Percentiles rank a stretch among this genome's conserved stretches.
These are phyloP conservation scores for Osmoderma eremita DNA, from an alignment of 2,888 invertebrate genomes.

Conservation along the genomic window DNA sequence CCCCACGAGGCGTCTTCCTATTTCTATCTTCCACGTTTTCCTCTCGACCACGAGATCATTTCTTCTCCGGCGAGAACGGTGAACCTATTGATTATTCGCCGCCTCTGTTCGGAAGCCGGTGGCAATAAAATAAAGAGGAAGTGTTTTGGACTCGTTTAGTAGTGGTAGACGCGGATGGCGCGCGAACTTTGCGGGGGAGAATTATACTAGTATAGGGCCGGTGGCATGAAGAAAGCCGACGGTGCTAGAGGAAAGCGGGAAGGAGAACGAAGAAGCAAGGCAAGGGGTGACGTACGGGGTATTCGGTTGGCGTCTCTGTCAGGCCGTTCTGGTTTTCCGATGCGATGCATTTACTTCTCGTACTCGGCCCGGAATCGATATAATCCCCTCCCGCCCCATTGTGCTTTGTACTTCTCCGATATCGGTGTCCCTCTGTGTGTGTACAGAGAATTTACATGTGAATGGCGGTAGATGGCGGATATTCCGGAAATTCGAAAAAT, in stretches of 20 bases:
- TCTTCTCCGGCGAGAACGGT: conserved; percentile 11
- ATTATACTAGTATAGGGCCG: not conserved
- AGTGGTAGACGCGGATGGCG: conserved; percentile 18
- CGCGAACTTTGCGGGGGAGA: not conserved
- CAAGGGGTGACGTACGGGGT: too few species aligned
- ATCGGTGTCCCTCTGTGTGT: not conserved
- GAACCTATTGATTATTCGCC: conserved; percentile 28
- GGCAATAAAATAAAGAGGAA: conserved; percentile 36
- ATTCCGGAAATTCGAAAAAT: too few species aligned
- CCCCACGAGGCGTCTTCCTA: too few species aligned
- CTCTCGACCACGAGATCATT: conserved; percentile 1
- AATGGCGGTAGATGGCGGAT: not conserved
- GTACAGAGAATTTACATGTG: conserved; percentile 30
- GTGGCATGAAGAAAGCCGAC: conserved; percentile 7
- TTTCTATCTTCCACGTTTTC: not conserved
- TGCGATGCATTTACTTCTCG: conserved; percentile 2
- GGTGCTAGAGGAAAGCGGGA: not conserved
- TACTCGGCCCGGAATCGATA: conserved; percentile 21
- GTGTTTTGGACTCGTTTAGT: conserved; percentile 36
- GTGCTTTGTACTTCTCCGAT: conserved; percentile 23
- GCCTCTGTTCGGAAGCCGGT: conserved; percentile 28
- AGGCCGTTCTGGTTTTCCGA: too few species aligned
- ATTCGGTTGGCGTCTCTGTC: not conserved
- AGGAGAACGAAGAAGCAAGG: too few species aligned
- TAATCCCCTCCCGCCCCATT: conserved; percentile 13